Percentiles rank a stretch among this genome's conserved stretches.
Evolutionary conservation across 2,113 vertebrate genomes (phyloP).

Genomic region (Clarias batrachus): DNA sequence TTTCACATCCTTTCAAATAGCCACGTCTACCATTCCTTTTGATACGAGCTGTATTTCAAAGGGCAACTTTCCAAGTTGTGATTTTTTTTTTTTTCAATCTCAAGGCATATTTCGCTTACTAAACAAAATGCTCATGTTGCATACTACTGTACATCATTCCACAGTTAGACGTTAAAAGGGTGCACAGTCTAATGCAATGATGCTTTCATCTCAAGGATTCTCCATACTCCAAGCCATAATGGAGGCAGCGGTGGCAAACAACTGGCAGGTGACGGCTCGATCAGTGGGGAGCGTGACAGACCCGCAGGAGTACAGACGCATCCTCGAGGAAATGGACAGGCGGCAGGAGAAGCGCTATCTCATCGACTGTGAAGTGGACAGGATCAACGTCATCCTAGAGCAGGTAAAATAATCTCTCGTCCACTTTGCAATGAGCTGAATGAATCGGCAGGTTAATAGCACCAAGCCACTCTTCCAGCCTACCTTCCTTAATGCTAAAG

Average conservation of each 20-base stretch:
- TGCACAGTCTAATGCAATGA: slow-evolving; percentile 3
- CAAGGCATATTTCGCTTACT: background rate
- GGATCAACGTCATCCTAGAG: slow-evolving; percentile 96
- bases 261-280: slow-evolving; percentile 98
- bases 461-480: background rate
- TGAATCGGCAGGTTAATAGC: background rate
- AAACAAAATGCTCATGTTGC: slow-evolving; percentile 17
- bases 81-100: background rate
- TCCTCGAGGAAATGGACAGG: slow-evolving; percentile 98
- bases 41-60: background rate
- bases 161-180: background rate
- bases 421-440: background rate
- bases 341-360: slow-evolving; percentile 95
- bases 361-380: slow-evolving; percentile 95
- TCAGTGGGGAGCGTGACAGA: slow-evolving; percentile 94
- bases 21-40: background rate
- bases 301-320: slow-evolving; percentile 91
- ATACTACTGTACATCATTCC: slow-evolving; percentile 7
- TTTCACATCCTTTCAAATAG: slow-evolving; percentile 15
- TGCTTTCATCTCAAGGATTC: slow-evolving; percentile 78
- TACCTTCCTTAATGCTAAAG: background rate
- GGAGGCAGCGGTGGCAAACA: slow-evolving; percentile 97
- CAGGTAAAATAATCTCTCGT: slow-evolving; percentile 76
- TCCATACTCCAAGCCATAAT: slow-evolving; percentile 98
- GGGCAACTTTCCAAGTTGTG: background rate